These are phyloP conservation scores for Boloria selene DNA, from an alignment of 2,888 invertebrate species.

Conservation along the genomic window DNA sequence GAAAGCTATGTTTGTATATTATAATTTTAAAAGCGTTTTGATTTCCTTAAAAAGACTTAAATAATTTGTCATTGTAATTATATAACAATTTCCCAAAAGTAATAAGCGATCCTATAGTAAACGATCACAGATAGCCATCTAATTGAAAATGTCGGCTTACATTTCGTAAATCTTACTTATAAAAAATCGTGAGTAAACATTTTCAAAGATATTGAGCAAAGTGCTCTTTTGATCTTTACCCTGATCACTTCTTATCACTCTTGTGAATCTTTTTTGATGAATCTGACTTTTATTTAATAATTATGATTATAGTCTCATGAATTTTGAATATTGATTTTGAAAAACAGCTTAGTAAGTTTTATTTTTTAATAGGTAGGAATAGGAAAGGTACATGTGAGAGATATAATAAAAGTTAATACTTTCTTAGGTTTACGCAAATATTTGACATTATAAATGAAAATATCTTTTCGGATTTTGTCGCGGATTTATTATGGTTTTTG, in stretches of 20 bases:
- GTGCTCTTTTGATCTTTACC: slow-evolving; percentile 50
- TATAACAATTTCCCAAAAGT: slow-evolving; percentile 1
- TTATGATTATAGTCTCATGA: slow-evolving; percentile 3
- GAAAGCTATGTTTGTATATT: no score
- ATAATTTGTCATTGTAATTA: slow-evolving; percentile 3
- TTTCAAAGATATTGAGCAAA: slow-evolving; percentile 49
- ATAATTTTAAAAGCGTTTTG: not conserved
- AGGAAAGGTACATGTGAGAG: no score
- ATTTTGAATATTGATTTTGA: not conserved
- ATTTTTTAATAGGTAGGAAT: no score
- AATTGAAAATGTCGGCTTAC: slow-evolving; percentile 40
- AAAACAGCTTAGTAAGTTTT: no score
- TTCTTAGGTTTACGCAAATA: no score
- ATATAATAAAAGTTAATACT: no score
- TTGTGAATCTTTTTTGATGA: slow-evolving; percentile 6
- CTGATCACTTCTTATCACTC: slow-evolving; percentile 24
- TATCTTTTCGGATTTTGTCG: no score
- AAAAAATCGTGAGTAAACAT: slow-evolving; percentile 42
- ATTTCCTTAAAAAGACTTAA: slow-evolving; percentile 7
- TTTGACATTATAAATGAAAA: no score
- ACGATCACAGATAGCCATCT: slow-evolving; percentile 30
- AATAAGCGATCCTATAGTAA: slow-evolving; percentile 7
- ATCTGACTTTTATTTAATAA: not conserved
- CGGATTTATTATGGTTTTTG: no score
- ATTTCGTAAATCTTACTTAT: slow-evolving; percentile 37